These are phyloP conservation scores for Spisula subtruncata DNA, from an alignment of 2,888 invertebrate genomes.

Conservation along the genomic window DNA sequence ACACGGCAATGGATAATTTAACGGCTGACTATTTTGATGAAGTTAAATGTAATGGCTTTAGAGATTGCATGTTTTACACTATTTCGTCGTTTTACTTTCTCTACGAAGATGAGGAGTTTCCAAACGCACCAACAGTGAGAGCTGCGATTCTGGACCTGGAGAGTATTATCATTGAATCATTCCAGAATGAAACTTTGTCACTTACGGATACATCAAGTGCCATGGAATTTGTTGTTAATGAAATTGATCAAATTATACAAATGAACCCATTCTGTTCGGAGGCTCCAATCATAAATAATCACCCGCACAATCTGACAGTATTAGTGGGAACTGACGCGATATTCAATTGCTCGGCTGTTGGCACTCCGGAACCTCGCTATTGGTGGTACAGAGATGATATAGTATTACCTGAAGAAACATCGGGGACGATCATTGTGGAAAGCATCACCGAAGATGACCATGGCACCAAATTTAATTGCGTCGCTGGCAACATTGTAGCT, in stretches of 20 bases:
- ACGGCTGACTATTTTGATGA: slow-evolving; percentile 38
- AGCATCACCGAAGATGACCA: slow-evolving; percentile 19
- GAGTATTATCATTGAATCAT: slow-evolving; percentile 33
- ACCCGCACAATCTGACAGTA: slow-evolving; percentile 41
- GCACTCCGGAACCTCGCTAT: slow-evolving; percentile 37
- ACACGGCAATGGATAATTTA: slow-evolving; percentile 41
- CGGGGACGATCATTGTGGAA: background rate
- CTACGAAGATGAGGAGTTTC: slow-evolving; percentile 43
- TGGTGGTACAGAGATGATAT: slow-evolving; percentile 56
- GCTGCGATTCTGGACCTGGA: slow-evolving; percentile 45
- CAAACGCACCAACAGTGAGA: slow-evolving; percentile 37
- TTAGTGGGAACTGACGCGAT: slow-evolving; percentile 18
- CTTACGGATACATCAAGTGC: slow-evolving; percentile 14
- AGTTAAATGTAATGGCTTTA: slow-evolving; percentile 47
- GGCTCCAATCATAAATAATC: background rate
- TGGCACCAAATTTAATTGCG: background rate
- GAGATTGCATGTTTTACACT: slow-evolving; percentile 54
- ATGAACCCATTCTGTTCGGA: slow-evolving; percentile 30
- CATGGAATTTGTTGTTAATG: slow-evolving; percentile 8
- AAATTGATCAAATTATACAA: background rate
- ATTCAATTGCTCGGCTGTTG: slow-evolving; percentile 46
- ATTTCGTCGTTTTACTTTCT: slow-evolving; percentile 49
- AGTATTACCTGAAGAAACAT: background rate
- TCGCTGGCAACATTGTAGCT: slow-evolving; percentile 33
- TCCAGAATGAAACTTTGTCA: slow-evolving; percentile 34